Conservation (phyloP, 2,888 invertebrate species). For the Dicycla oo region DNA sequence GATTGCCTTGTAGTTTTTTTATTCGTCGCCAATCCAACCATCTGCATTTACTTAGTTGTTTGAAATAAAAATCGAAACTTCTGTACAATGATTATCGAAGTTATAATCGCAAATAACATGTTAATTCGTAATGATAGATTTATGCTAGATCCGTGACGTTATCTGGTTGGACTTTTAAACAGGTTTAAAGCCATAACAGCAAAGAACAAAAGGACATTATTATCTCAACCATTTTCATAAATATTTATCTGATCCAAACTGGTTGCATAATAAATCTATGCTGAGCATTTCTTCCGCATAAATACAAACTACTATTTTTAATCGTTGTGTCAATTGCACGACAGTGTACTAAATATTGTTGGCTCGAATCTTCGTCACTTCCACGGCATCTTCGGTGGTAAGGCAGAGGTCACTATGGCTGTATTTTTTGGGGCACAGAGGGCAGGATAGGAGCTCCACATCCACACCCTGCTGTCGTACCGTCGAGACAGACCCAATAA, state of each 20-base stretch:
- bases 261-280: slow-evolving; percentile 50
- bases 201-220: slow-evolving; percentile 50
- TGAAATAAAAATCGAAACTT: slow-evolving; percentile 9
- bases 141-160: slow-evolving; percentile 27
- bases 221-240: slow-evolving; percentile 37
- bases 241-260: slow-evolving; percentile 48
- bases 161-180: slow-evolving; percentile 17
- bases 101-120: slow-evolving; percentile 15
- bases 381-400: background rate
- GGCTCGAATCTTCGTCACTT: background rate
- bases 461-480: background rate
- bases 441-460: background rate
- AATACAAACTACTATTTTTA: slow-evolving; percentile 15
- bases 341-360: background rate
- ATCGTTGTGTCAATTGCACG: background rate
- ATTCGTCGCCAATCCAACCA: background rate
- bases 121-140: slow-evolving; percentile 5
- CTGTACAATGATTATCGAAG: slow-evolving; percentile 4
- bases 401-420: background rate
- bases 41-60: background rate
- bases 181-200: slow-evolving; percentile 28
- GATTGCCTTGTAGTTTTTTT: slow-evolving; percentile 31
- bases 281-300: slow-evolving; percentile 62
- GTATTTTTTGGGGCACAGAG: background rate
- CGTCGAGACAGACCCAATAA: background rate